Conservation (phyloP, 2,797 vertebrate species). For the Anniella stebbinsi region DNA sequence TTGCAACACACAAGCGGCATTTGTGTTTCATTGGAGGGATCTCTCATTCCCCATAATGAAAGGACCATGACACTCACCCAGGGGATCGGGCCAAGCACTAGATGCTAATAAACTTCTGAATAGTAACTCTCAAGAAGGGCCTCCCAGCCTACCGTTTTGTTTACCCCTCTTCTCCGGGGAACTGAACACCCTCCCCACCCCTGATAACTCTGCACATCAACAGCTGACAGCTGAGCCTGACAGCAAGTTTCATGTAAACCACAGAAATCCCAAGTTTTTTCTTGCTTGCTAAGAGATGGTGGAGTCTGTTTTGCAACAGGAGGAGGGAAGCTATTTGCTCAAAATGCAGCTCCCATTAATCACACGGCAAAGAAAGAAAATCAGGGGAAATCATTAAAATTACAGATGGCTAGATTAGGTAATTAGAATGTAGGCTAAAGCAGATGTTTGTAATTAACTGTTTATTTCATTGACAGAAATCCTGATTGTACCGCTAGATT, state of each 20-base stretch:
- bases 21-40: neutral
- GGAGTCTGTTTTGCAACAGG: conserved; percentile 31
- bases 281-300: conserved; percentile 33
- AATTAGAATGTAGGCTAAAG: conserved; percentile 83
- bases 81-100: neutral
- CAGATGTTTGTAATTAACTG: conserved; percentile 86
- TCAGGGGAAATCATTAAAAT: conserved; percentile 80
- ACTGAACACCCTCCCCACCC: fast-evolving
- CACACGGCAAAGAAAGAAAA: conserved; percentile 79
- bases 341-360: conserved; percentile 73
- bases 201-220: conserved; percentile 22
- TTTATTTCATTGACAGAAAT: conserved; percentile 82
- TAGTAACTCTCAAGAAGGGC: neutral
- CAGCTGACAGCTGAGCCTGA: conserved; percentile 50
- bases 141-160: neutral
- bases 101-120: neutral
- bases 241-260: conserved; percentile 53
- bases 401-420: conserved; percentile 83
- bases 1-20: neutral
- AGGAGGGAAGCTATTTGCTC: conserved; percentile 59
- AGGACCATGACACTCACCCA: neutral
- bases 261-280: conserved; percentile 45
- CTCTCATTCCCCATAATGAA: too few species aligned
- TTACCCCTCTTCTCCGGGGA: conserved; percentile 14
- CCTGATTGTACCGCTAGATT: conserved; percentile 75